These are phyloP conservation scores for Linhomoeus sp. DNA, from an alignment of 2,888 invertebrate genomes.

Conservation along the genomic window DNA sequence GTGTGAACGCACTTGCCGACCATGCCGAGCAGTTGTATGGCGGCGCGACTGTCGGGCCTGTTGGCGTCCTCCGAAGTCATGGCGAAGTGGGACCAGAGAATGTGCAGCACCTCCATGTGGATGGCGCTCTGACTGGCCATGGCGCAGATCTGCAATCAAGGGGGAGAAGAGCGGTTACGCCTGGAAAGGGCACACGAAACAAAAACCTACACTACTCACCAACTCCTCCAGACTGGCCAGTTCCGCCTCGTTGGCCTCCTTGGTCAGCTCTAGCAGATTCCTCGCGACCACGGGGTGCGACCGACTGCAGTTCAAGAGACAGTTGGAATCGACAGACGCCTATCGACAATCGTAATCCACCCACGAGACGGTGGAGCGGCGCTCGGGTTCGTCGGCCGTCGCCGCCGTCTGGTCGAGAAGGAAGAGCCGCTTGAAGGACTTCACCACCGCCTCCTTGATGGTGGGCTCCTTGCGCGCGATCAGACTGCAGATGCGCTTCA, in stretches of 20 bases:
- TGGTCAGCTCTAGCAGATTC: slow-evolving; percentile 40
- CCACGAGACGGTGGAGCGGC: too few species aligned
- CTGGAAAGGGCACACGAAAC: not conserved
- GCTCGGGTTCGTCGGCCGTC: too few species aligned
- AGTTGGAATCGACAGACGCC: not conserved
- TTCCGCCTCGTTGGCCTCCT: slow-evolving; percentile 41
- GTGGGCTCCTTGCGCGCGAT: slow-evolving; percentile 60
- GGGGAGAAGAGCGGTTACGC: not conserved
- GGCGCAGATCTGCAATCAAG: slow-evolving; percentile 34
- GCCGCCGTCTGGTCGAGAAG: slow-evolving; percentile 10
- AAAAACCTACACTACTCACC: slow-evolving; percentile 15
- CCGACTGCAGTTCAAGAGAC: not conserved
- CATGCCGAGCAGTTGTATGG: slow-evolving; percentile 58
- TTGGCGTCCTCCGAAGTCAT: slow-evolving; percentile 46
- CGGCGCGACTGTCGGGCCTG: slow-evolving; percentile 49
- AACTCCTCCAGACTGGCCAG: slow-evolving; percentile 42
- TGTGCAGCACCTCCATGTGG: slow-evolving; percentile 37
- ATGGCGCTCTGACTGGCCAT: slow-evolving; percentile 42
- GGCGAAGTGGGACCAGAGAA: slow-evolving; percentile 64
- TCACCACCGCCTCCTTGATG: slow-evolving; percentile 47
- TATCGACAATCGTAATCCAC: not conserved
- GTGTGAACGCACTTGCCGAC: slow-evolving; percentile 36
- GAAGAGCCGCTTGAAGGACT: slow-evolving; percentile 54
- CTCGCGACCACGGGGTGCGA: slow-evolving; percentile 35
- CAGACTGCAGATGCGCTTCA: slow-evolving; percentile 52